These are phyloP conservation scores for Pyralis farinalis DNA, from an alignment of 2,888 invertebrate genomes.

Conservation along the genomic window DNA sequence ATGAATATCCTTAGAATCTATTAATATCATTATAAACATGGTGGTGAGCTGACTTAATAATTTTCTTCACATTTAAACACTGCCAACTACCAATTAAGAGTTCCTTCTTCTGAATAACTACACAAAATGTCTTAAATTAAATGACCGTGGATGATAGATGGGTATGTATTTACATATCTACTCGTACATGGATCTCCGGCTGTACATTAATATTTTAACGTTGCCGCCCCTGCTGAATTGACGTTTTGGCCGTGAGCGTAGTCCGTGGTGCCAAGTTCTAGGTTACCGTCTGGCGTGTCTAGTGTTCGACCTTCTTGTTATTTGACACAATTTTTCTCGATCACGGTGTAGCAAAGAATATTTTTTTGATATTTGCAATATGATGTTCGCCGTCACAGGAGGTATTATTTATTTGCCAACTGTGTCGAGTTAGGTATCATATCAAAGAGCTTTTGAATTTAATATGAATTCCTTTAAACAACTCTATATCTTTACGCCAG, in stretches of 20 bases:
- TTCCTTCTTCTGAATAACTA: background rate
- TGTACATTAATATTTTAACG: slow-evolving; percentile 6
- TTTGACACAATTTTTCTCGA: too few species aligned
- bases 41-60: too few species aligned
- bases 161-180: background rate
- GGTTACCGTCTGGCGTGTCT: slow-evolving; percentile 5
- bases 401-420: too few species aligned
- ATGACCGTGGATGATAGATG: background rate
- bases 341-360: too few species aligned
- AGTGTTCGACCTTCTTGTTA: background rate
- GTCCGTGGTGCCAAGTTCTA: slow-evolving; percentile 9
- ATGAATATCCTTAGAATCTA: too few species aligned
- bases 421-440: too few species aligned
- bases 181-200: background rate
- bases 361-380: too few species aligned
- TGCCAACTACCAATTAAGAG: background rate
- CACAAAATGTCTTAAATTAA: background rate
- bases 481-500: too few species aligned
- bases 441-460: too few species aligned
- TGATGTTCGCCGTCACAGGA: too few species aligned
- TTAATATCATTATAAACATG: too few species aligned
- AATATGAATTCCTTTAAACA: too few species aligned
- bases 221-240: slow-evolving; percentile 2
- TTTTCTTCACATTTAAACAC: background rate
- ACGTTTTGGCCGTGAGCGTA: slow-evolving; percentile 10